Percentiles rank a stretch among this genome's conserved stretches.
Evolutionary conservation across 2,113 vertebrate genomes (phyloP).

Genomic region (Gymnorhina tibicen): DNA sequence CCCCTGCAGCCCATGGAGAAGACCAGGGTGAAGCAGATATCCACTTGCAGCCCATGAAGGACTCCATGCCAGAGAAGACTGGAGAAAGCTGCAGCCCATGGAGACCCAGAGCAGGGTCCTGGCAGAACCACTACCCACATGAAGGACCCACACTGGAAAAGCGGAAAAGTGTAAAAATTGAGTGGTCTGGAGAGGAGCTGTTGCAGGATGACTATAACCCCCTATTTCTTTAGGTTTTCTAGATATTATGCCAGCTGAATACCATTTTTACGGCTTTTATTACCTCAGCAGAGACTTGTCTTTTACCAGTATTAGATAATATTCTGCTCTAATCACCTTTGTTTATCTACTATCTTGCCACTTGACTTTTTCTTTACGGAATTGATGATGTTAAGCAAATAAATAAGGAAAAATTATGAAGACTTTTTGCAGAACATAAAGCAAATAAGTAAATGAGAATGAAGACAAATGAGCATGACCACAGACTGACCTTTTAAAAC

Average conservation of each 20-base stretch:
- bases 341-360: not conserved
- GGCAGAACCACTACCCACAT: not conserved
- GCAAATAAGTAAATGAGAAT: not conserved
- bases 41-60: not conserved
- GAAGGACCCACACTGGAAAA: not conserved
- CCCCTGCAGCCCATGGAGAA: not conserved
- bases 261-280: not conserved
- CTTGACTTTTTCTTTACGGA: not conserved
- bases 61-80: fast-evolving
- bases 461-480: not conserved
- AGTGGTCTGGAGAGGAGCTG: not conserved
- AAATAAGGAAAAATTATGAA: not conserved
- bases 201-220: not conserved
- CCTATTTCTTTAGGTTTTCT: not conserved
- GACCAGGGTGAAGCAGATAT: not conserved
- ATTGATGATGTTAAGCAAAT: not conserved
- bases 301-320: not conserved
- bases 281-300: not conserved
- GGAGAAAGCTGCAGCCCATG: not conserved
- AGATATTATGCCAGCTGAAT: not conserved
- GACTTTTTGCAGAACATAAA: not conserved
- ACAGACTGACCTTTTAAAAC: not conserved
- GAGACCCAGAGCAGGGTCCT: not conserved
- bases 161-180: not conserved
- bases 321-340: not conserved